phyloP scores from a whole-genome alignment of 2,797 vertebrate species.

The Pangasius sanitwongsei region DNA sequence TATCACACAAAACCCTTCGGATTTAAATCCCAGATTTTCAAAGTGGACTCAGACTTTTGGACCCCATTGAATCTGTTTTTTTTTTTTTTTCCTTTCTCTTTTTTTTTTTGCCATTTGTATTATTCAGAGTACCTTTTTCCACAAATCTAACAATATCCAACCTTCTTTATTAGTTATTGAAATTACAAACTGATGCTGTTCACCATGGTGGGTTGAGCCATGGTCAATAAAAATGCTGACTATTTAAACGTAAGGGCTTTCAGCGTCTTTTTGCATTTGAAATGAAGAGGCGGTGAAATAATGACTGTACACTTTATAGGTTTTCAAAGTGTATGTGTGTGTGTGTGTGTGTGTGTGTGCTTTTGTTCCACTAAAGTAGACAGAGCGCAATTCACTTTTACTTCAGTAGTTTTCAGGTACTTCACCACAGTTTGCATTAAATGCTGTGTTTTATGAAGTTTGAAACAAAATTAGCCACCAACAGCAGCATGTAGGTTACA shows the following conservation, averaged over 20 bases:
- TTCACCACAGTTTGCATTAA: too few relatives aligned
- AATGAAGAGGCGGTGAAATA: not conserved
- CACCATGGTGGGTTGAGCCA: constrained; percentile 21
- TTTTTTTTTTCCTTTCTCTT: not conserved
- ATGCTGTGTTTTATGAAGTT: too few relatives aligned
- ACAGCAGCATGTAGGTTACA: too few relatives aligned
- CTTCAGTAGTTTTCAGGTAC: too few relatives aligned
- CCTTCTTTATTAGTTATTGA: constrained; percentile 56
- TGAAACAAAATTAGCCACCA: too few relatives aligned
- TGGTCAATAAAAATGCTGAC: constrained; percentile 29
- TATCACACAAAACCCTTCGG: not conserved
- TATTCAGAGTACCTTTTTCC: not conserved
- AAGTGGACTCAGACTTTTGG: not conserved
- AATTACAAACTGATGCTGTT: constrained; percentile 42
- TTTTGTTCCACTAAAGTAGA: not conserved
- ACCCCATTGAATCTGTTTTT: not conserved
- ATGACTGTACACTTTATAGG: too few relatives aligned
- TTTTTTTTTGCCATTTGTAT: not conserved
- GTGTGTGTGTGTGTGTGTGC: not conserved
- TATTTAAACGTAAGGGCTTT: not conserved
- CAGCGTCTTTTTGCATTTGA: not conserved
- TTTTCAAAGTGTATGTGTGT: too few relatives aligned
- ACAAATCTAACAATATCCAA: not conserved
- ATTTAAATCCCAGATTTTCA: not conserved
- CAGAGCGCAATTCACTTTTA: too few relatives aligned